A percentile compares a stretch with the other conserved stretches of the same genome.
Evolutionary conservation across 2,113 vertebrate species (phyloP).

Genomic region (Sciurus niger): DNA sequence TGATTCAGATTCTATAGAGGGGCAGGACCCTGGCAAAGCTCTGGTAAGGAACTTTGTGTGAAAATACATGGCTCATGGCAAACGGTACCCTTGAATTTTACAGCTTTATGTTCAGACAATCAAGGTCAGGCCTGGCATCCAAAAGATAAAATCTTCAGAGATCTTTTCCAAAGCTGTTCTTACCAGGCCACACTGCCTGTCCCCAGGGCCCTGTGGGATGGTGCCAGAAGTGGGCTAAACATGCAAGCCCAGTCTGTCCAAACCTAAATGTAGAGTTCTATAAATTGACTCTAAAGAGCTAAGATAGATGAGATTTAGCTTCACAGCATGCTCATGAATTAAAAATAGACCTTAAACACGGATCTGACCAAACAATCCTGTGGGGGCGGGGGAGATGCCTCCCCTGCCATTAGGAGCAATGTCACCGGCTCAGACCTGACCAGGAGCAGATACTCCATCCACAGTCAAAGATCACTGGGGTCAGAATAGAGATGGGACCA

Average conservation of each 20-base stretch:
- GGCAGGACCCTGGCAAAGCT: background rate
- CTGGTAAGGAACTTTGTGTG: background rate
- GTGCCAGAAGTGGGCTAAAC: background rate
- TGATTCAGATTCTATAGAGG: background rate
- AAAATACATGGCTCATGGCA: background rate
- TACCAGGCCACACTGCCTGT: background rate
- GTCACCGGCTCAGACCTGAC: background rate
- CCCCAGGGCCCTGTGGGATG: background rate
- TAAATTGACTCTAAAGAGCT: conserved; percentile 34
- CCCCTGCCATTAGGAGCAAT: background rate
- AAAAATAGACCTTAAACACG: conserved; percentile 62
- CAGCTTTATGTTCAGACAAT: background rate
- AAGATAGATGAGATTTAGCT: conserved; percentile 9
- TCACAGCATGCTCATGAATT: background rate
- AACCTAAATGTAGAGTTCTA: conserved; percentile 19
- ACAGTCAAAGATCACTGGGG: background rate
- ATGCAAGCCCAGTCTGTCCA: background rate
- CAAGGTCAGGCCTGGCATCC: background rate
- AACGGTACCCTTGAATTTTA: background rate
- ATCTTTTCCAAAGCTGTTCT: background rate
- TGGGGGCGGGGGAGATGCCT: background rate
- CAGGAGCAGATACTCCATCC: background rate
- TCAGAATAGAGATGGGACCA: background rate
- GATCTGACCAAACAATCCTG: background rate
- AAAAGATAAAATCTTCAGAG: background rate